phyloP scores from a whole-genome alignment of 2,113 vertebrate species.

The Eubucco bourcierii region DNA sequence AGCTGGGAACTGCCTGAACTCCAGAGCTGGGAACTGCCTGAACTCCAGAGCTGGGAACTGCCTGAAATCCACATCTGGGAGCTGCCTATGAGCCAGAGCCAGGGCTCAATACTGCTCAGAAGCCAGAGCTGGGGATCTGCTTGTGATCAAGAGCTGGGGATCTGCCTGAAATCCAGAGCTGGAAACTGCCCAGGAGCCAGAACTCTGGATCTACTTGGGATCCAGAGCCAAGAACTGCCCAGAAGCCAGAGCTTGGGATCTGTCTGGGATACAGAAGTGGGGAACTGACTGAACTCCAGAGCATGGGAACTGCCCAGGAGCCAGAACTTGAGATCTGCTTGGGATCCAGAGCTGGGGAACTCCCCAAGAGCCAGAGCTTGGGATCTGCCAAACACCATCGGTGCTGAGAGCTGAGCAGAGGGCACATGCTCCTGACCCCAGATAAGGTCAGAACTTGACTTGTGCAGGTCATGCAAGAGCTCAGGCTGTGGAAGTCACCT shows the following conservation, averaged over 20 bases:
- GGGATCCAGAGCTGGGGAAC: background rate
- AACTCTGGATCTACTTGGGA: too few relatives aligned
- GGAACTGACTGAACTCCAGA: too few relatives aligned
- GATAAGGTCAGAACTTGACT: background rate
- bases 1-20: background rate
- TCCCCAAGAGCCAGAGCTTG: background rate
- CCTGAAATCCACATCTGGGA: too few relatives aligned
- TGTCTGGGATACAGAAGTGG: background rate
- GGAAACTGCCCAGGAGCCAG: too few relatives aligned
- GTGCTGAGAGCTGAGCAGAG: background rate
- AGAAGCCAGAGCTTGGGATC: too few relatives aligned
- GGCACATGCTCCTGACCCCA: background rate
- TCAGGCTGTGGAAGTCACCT: accelerated
- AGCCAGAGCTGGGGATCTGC: background rate
- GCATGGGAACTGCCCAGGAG: too few relatives aligned
- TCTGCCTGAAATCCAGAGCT: too few relatives aligned
- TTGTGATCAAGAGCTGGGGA: background rate
- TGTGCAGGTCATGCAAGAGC: background rate
- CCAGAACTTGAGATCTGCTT: too few relatives aligned
- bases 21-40: too few relatives aligned
- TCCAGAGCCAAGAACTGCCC: too few relatives aligned
- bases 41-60: background rate
- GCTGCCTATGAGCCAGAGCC: too few relatives aligned
- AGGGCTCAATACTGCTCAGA: background rate
- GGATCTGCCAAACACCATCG: accelerated